Percentiles rank a stretch among this genome's conserved stretches.
Conservation (phyloP, 2,113 vertebrate genomes). For the Pterocles gutturalis region DNA sequence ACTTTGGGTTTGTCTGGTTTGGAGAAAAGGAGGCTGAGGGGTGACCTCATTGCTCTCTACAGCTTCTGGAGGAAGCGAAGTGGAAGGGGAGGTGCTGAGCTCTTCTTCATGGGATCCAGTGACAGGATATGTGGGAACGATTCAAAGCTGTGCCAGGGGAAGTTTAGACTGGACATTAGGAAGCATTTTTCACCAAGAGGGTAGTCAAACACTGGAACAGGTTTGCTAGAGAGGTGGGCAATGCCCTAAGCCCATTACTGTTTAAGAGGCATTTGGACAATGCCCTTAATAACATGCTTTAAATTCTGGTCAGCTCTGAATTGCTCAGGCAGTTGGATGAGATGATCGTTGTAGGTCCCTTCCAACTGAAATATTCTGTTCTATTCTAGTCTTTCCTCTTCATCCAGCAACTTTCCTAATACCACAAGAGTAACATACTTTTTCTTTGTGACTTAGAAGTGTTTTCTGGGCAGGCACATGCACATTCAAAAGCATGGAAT, state of each 20-base stretch:
- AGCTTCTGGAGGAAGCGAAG: neutral
- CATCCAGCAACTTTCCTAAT: neutral
- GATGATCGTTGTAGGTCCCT: neutral
- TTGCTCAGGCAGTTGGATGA: neutral
- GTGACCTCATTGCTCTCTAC: neutral
- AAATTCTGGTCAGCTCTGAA: neutral
- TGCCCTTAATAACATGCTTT: neutral
- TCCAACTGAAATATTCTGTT: neutral
- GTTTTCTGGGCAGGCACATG: neutral
- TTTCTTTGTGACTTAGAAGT: neutral
- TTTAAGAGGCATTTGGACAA: neutral
- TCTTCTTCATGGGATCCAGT: fast-evolving
- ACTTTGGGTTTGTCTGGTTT: neutral
- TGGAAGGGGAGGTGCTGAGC: neutral
- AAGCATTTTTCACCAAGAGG: neutral
- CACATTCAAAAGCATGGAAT: neutral
- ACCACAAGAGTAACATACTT: neutral
- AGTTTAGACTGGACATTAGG: neutral
- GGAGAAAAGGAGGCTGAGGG: neutral
- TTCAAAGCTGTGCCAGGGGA: neutral
- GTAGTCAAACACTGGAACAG: neutral
- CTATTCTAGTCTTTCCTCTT: neutral
- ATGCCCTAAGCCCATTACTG: neutral
- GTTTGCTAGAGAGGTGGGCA: neutral
- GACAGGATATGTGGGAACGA: fast-evolving